These are phyloP conservation scores for Nemopilema nomurai DNA, from an alignment of 30 jellyfish, hydroid and myxozoan genomes.

Conservation along the genomic window DNA sequence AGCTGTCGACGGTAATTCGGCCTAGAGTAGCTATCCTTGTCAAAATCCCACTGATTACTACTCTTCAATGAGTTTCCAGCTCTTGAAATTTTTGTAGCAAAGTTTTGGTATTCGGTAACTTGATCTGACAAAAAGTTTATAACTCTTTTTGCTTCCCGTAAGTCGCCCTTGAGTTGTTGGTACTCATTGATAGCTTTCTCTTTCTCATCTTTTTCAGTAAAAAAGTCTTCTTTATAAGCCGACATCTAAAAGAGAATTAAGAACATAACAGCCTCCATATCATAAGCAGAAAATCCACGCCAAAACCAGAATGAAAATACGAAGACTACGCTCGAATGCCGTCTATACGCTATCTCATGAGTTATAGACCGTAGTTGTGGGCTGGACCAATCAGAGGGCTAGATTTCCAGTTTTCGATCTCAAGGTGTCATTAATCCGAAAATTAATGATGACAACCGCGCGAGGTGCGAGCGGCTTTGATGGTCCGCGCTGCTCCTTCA, in stretches of 20 bases:
- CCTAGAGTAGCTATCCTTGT: not conserved
- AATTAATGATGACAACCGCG: too few species aligned
- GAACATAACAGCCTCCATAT: not conserved
- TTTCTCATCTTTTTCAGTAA: conserved; percentile 33
- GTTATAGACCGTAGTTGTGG: too few species aligned
- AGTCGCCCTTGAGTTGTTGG: not conserved
- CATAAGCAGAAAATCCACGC: too few species aligned
- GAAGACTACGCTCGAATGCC: too few species aligned
- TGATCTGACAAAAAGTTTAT: conserved; percentile 23
- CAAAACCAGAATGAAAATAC: too few species aligned
- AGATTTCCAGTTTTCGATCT: too few species aligned
- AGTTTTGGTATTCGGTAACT: not conserved
- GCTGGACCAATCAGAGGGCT: too few species aligned
- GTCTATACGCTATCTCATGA: too few species aligned
- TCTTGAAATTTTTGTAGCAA: not conserved
- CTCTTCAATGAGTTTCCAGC: not conserved
- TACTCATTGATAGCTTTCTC: conserved; percentile 11
- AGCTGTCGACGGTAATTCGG: not conserved
- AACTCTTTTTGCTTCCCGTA: conserved; percentile 26
- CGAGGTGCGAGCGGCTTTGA: too few species aligned
- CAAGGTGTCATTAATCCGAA: too few species aligned
- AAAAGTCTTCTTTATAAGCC: conserved; percentile 57
- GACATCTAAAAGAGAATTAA: conserved; percentile 4
- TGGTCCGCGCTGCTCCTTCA: too few species aligned
- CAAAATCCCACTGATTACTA: not conserved